Base-by-base conservation (phyloP, 1,140 invertebrate genomes). In the Bicyclus anynana region DNA sequence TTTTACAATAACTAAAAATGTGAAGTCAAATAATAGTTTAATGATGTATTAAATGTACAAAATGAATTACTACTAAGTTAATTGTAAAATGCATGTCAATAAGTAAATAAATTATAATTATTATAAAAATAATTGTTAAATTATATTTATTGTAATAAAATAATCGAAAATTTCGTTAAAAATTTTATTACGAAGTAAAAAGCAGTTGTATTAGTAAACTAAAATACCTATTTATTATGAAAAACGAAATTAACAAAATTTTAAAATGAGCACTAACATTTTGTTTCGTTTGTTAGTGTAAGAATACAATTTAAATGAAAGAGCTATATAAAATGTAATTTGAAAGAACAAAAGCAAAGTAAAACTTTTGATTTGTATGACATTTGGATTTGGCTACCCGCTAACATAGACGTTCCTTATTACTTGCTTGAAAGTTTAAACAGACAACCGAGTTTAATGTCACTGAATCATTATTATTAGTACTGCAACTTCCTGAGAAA, bases 21-120 rank as follows among this genome's bases (percentile, higher is more conserved):
- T 10, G 3, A 33, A 7, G n/a, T 33, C 7, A 33, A 10, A 0
- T n/a, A 38, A 38, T 17, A 38, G 37, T 10, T n/a, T 38, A 38
- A 38, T 17, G 37, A 38, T 38, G 37, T 38, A 38, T 38, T 14
- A 38, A 38, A 38, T 38, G 37, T 38, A 38, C 37, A 38, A 38
- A 38, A 38, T 6, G 5, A 38, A 38, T 6, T 38, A 17, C 14
- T 38, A 10, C 37, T 38, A 16, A 38, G 16, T 4, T 38, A 23
- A 23, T 23, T 23, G 23, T 23, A 38, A 38, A 9, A 38, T 38
- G 35, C 35, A 38, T 38, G 35, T 38, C 37, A 14, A 38, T 38
- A 16, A 16, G 14, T 16, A 38, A 33, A 33, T 33, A 12, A 12
- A 12, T 33, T 12, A 33, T 33, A 6, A 38, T 38, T 16, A 5